A percentile compares a stretch with the other conserved stretches of the same genome.
Conservation (phyloP, 2,888 invertebrate species). For the Himalopsyche anomala region DNA sequence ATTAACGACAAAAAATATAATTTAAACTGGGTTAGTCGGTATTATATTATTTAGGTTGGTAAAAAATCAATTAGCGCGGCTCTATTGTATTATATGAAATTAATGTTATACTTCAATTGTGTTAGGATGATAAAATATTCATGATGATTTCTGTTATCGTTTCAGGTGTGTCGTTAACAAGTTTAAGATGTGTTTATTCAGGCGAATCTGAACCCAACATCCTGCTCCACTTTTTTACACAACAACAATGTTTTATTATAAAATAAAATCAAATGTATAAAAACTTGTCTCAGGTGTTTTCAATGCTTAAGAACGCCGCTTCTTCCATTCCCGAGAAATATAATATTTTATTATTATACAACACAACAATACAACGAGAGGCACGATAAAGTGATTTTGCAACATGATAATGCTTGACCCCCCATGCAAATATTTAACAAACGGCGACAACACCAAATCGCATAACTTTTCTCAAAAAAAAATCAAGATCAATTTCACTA, state of each 20-base stretch:
- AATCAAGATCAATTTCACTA: too few species aligned
- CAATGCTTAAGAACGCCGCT: neutral
- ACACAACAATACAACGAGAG: too few species aligned
- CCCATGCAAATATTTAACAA: too few species aligned
- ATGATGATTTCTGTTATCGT: too few species aligned
- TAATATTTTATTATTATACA: too few species aligned
- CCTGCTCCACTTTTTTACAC: conserved; percentile 38
- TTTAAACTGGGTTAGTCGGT: conserved; percentile 27
- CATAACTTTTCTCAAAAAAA: too few species aligned
- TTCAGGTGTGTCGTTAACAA: neutral
- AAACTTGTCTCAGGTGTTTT: neutral
- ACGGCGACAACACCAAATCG: too few species aligned
- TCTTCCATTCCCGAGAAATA: too few species aligned
- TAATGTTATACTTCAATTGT: too few species aligned
- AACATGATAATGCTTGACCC: too few species aligned
- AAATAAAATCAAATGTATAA: neutral
- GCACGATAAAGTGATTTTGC: too few species aligned
- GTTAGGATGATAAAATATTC: too few species aligned
- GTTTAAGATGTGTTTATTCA: conserved; percentile 12
- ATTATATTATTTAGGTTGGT: conserved; percentile 8
- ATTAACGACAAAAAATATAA: conserved; percentile 3
- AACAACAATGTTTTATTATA: neutral
- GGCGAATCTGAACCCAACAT: conserved; percentile 8
- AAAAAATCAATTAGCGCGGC: neutral
- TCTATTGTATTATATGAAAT: neutral